Percentiles rank a stretch among this genome's conserved stretches.
phyloP scores from a whole-genome alignment of 2,888 invertebrate genomes.

The Epicampocera succincta region DNA sequence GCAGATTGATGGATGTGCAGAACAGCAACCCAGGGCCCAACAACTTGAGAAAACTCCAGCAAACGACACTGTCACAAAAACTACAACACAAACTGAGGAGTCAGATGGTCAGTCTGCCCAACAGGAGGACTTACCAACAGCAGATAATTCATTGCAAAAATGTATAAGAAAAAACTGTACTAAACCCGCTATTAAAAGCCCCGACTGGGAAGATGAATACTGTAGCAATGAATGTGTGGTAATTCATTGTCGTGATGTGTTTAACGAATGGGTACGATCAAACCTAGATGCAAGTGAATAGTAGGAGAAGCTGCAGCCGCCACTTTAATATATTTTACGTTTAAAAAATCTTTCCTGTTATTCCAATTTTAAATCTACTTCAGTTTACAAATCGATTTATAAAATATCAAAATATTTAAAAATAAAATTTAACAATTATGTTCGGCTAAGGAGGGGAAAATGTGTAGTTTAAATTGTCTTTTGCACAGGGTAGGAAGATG shows the following conservation, averaged over 20 bases:
- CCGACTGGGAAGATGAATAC: constrained; percentile 98
- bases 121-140: constrained; percentile 72
- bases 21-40: constrained; percentile 52
- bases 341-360: not conserved
- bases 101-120: constrained; percentile 49
- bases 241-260: constrained; percentile 96
- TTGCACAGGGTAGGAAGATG: too few relatives aligned
- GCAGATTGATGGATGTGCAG: constrained; percentile 23
- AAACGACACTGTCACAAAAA: constrained; percentile 25
- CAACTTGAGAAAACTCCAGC: not conserved
- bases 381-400: too few relatives aligned
- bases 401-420: too few relatives aligned
- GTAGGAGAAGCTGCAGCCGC: constrained; percentile 50
- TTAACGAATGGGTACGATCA: constrained; percentile 79
- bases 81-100: constrained; percentile 13
- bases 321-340: not conserved
- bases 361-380: too few relatives aligned
- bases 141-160: constrained; percentile 81
- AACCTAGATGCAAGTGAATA: constrained; percentile 73
- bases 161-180: constrained; percentile 95
- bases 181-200: constrained; percentile 94
- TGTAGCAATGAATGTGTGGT: constrained; percentile 98
- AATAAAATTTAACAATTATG: too few relatives aligned
- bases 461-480: too few relatives aligned
- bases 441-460: too few relatives aligned